Evolutionary conservation across 2,888 invertebrate species (phyloP).

Genomic region (Phaonia tiefii): DNA sequence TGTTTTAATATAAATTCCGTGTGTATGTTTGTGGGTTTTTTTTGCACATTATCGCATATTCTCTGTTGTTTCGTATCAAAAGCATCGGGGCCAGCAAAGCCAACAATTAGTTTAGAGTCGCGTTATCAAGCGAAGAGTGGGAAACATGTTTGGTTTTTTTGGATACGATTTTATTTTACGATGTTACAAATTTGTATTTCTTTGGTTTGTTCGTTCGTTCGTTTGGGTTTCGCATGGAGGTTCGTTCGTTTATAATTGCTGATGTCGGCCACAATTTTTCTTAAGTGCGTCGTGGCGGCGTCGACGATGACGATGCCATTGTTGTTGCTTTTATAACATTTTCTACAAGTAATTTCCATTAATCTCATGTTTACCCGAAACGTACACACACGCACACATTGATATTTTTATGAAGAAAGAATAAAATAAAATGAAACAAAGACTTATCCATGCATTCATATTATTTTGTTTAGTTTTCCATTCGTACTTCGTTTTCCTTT

Average conservation of each 20-base stretch:
- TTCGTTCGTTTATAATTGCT: conserved; percentile 53
- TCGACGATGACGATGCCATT: too few relatives aligned
- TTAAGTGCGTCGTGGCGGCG: conserved; percentile 1
- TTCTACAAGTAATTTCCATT: conserved; percentile 61
- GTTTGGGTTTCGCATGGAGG: conserved; percentile 55
- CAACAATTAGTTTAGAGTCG: conserved; percentile 64
- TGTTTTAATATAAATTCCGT: conserved; percentile 23
- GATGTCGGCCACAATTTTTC: conserved; percentile 54
- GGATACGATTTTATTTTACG: conserved; percentile 19
- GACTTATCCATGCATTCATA: background rate
- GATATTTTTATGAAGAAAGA: background rate
- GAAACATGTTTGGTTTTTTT: conserved; percentile 59
- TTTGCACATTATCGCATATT: conserved; percentile 66
- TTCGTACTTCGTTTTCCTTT: conserved; percentile 17
- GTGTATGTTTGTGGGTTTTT: conserved; percentile 33
- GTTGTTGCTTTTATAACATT: conserved; percentile 7
- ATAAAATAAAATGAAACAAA: too few relatives aligned
- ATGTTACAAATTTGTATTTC: conserved; percentile 25
- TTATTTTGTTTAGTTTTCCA: too few relatives aligned
- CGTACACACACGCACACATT: background rate
- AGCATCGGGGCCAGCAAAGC: conserved; percentile 61
- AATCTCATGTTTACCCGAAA: conserved; percentile 47
- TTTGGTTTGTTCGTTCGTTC: conserved; percentile 25
- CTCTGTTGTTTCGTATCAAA: conserved; percentile 64
- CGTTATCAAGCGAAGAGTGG: conserved; percentile 60